Conservation (phyloP, 2,888 invertebrate genomes). For the Steinernema carpocapsae region DNA sequence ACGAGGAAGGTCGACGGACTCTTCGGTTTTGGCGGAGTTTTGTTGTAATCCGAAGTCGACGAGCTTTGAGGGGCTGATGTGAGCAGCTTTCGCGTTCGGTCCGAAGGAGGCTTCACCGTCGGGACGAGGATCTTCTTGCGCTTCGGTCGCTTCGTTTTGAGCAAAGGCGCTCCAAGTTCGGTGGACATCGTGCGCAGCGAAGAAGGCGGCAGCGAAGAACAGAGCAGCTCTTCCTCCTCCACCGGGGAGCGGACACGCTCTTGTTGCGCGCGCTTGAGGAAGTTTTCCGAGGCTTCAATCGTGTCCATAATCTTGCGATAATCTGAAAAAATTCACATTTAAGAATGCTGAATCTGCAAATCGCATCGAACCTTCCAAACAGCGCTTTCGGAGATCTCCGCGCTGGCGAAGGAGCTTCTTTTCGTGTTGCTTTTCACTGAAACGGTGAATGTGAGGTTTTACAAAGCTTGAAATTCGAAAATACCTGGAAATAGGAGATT, state of each 20-base stretch:
- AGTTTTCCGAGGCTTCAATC: constrained; percentile 17
- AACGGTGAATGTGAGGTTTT: not conserved
- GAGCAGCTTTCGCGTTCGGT: no score
- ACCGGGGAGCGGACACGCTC: not conserved
- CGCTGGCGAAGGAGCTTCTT: not conserved
- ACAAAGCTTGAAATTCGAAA: not conserved
- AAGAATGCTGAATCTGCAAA: not conserved
- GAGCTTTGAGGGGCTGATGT: no score
- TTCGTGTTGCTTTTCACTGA: not conserved
- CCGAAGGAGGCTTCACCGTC: no score
- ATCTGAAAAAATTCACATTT: not conserved
- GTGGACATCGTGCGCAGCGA: not conserved
- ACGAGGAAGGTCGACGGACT: not conserved
- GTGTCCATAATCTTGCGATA: constrained; percentile 21
- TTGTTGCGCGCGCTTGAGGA: not conserved
- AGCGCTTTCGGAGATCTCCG: not conserved
- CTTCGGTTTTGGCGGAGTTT: not conserved
- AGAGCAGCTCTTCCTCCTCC: not conserved
- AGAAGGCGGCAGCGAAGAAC: not conserved
- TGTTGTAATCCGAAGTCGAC: no score
- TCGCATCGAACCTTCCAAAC: not conserved
- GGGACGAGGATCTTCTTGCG: not conserved
- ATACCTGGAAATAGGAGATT: not conserved
- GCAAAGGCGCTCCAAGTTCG: not conserved
- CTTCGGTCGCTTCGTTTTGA: not conserved